A percentile compares a stretch with the other conserved stretches of the same genome.
Evolutionary conservation across 2,888 invertebrate species (phyloP).

Genomic region (Lathronympha strigana): DNA sequence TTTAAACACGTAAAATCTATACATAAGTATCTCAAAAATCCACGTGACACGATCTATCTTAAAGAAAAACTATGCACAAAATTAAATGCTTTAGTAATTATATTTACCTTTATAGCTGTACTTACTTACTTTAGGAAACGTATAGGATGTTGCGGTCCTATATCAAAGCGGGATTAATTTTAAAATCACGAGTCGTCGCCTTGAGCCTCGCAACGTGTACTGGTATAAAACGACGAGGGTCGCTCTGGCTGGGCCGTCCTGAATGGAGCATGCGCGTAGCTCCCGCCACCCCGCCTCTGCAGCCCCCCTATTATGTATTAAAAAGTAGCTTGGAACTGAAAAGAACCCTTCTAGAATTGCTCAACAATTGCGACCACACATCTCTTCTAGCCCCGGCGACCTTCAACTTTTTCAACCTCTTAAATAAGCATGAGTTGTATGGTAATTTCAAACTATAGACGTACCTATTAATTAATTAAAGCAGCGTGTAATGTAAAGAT

Average conservation of each 20-base stretch:
- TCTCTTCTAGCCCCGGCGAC: conserved; percentile 19
- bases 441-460: neutral
- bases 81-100: conserved; percentile 43
- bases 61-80: conserved; percentile 44
- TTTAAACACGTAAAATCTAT: conserved; percentile 39
- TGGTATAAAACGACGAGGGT: conserved; percentile 66
- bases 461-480: too few relatives aligned
- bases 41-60: conserved; percentile 12
- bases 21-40: conserved; percentile 31
- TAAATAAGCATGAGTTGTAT: neutral
- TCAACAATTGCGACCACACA: conserved; percentile 53
- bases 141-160: conserved; percentile 77
- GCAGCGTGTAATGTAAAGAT: too few relatives aligned
- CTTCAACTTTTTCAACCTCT: conserved; percentile 19
- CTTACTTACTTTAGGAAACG: conserved; percentile 72
- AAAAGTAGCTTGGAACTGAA: conserved; percentile 53
- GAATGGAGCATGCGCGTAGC: conserved; percentile 77
- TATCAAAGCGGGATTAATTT: conserved; percentile 45
- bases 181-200: conserved; percentile 52
- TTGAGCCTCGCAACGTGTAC: conserved; percentile 62
- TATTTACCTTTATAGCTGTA: conserved; percentile 33
- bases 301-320: conserved; percentile 57
- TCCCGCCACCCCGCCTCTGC: conserved; percentile 63
- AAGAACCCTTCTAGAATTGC: conserved; percentile 58
- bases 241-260: conserved; percentile 58